These are phyloP conservation scores for Tetraodon nigroviridis DNA, from an alignment of 2,113 vertebrate species.

Conservation along the genomic window DNA sequence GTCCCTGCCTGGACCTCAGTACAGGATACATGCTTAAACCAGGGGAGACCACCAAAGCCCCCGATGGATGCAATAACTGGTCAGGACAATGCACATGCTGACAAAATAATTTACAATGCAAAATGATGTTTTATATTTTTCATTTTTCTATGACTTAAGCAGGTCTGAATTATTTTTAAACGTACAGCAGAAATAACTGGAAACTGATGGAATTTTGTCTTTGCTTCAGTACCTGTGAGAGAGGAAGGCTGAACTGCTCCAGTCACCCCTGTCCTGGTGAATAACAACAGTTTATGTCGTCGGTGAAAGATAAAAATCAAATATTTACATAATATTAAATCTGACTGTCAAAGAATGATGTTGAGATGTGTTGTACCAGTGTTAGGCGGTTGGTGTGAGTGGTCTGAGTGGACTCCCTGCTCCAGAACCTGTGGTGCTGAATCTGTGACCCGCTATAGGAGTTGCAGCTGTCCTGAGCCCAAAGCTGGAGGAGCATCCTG, in stretches of 20 bases:
- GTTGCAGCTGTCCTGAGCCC: conserved; percentile 79
- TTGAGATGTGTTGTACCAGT: conserved; percentile 60
- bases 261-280: conserved; percentile 76
- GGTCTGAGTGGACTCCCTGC: conserved; percentile 82
- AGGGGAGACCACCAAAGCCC: conserved; percentile 44
- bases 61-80: conserved; percentile 85
- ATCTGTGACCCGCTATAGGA: conserved; percentile 76
- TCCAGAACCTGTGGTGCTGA: conserved; percentile 80
- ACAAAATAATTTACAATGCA: not conserved
- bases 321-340: too few species aligned
- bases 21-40: conserved; percentile 62
- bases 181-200: not conserved
- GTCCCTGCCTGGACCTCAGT: conserved; percentile 78
- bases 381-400: conserved; percentile 81
- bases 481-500: conserved; percentile 69
- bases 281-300: too few species aligned
- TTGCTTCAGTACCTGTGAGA: conserved; percentile 76
- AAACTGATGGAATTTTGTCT: not conserved
- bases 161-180: too few species aligned
- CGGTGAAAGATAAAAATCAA: too few species aligned
- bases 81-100: conserved; percentile 57
- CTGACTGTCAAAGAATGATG: not conserved
- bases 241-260: conserved; percentile 76
- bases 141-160: not conserved
- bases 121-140: too few species aligned